Base-by-base conservation (phyloP, 2,113 vertebrate genomes). In the Elephantulus edwardii region DNA sequence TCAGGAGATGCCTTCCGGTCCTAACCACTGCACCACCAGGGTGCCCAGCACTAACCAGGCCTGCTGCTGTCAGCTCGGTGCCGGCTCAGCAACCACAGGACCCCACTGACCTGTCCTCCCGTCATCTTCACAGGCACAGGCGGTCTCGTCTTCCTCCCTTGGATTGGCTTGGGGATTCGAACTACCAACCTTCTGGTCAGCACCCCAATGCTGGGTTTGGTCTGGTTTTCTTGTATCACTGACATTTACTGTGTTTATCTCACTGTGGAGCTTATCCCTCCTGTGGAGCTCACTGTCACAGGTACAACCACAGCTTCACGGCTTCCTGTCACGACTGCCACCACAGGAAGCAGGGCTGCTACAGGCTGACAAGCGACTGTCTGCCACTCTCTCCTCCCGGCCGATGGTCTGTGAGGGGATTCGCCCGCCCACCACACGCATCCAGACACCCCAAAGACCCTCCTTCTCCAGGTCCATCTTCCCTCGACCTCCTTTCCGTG, bases 201-300 rank as follows among this genome's bases (percentile, higher is more conserved):
- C n/a, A n/a, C n/a, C n/a, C n/a, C n/a, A n/a, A n/a, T n/a, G n/a
- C n/a, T n/a, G n/a, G n/a, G n/a, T n/a, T n/a, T n/a, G n/a, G n/a
- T n/a, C n/a, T n/a, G n/a, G n/a, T n/a, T n/a, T n/a, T n/a, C n/a
- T n/a, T n/a, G n/a, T n/a, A n/a, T n/a, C n/a, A n/a, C n/a, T n/a
- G n/a, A 5, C 54, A 1, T 9, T 4, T 44, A 9, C 7, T 14
- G 20, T 20, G 56, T 20, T 26, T 13, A 3, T 33, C 46, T 52
- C 42, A 28, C 5, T 0, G 0, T n/a, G n/a, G n/a, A n/a, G n/a
- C n/a, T n/a, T 6, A 10, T 20, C 38, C 28, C 30, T n/a, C 5
- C 19, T 0, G 2, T 0, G 2, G 35, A 30, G 17, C 14, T 16
- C 46, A 3, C 30, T 10, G n/a, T 24, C 20, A 1, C 6, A 5